A percentile compares a stretch with the other conserved stretches of the same genome.
phyloP scores from a whole-genome alignment of 2,113 vertebrate species.

The Paedocypris sp. region DNA sequence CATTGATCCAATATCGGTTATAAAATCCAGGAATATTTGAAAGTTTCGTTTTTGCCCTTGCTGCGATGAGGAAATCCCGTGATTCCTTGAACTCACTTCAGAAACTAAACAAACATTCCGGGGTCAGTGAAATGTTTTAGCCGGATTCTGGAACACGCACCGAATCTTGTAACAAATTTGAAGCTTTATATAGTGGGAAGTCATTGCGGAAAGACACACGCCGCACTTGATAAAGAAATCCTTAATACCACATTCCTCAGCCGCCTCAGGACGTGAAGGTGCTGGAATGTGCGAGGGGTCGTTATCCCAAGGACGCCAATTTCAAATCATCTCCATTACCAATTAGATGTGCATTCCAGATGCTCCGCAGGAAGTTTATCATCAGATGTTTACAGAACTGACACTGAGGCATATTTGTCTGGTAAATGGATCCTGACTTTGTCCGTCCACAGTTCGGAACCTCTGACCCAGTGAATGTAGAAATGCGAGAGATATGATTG shows the following conservation, averaged over 20 bases:
- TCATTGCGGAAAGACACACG: conserved; percentile 17
- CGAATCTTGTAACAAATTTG: background rate
- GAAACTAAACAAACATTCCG: background rate
- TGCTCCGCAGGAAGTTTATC: background rate
- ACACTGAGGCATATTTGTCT: conserved; percentile 2
- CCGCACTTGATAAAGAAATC: conserved; percentile 17
- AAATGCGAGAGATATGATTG: conserved; percentile 13
- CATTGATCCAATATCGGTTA: too few species aligned
- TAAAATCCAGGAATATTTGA: too few species aligned
- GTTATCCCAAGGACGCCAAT: conserved; percentile 4
- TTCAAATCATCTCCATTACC: conserved; percentile 11
- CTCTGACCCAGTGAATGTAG: background rate
- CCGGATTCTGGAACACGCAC: background rate
- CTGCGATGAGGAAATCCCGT: too few species aligned
- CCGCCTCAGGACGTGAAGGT: conserved; percentile 26
- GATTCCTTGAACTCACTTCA: background rate
- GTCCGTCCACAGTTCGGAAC: background rate
- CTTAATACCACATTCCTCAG: conserved; percentile 26
- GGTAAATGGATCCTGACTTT: conserved; percentile 1
- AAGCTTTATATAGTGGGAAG: conserved; percentile 4
- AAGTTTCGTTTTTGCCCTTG: too few species aligned
- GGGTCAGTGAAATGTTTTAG: background rate
- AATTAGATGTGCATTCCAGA: conserved; percentile 21
- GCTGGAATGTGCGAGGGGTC: conserved; percentile 13
- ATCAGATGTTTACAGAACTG: conserved; percentile 9